These are phyloP conservation scores for Cosmia pyralina DNA, from an alignment of 2,888 invertebrate genomes.

Conservation along the genomic window DNA sequence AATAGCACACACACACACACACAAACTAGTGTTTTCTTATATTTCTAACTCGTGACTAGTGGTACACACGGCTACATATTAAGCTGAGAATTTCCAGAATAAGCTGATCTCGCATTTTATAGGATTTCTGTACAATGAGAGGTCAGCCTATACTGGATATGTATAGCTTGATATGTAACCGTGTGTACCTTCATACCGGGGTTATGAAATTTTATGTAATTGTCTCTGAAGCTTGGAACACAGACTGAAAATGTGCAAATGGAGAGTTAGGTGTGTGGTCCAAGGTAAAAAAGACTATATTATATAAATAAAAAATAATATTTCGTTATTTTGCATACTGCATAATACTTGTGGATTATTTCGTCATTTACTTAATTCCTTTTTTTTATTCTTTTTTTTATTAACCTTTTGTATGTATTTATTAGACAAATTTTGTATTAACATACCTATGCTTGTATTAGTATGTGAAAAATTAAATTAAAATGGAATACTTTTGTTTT, in stretches of 20 bases:
- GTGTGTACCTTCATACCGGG: slow-evolving; percentile 4
- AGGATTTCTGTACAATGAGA: too few relatives aligned
- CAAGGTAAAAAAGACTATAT: slow-evolving; percentile 9
- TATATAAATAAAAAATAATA: too few relatives aligned
- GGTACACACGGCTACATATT: too few relatives aligned
- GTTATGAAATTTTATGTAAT: slow-evolving; percentile 65
- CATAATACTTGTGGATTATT: neutral
- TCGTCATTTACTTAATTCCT: neutral
- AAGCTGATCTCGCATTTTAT: too few relatives aligned
- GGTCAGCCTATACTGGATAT: too few relatives aligned
- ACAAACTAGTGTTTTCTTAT: neutral
- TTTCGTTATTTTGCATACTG: neutral
- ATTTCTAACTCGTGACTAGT: slow-evolving; percentile 1
- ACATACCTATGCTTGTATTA: too few relatives aligned
- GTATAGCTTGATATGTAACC: too few relatives aligned
- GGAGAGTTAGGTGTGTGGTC: slow-evolving; percentile 14
- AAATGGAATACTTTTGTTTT: too few relatives aligned
- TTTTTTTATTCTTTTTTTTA: too few relatives aligned
- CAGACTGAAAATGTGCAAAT: slow-evolving; percentile 52
- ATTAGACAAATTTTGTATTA: too few relatives aligned
- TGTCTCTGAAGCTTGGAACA: slow-evolving; percentile 49
- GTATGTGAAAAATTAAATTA: neutral
- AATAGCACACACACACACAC: neutral
- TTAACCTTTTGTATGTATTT: too few relatives aligned
- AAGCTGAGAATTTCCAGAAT: too few relatives aligned